Evolutionary conservation across 1,140 invertebrate genomes (phyloP), one percentile per base, ranked within the genome.

Genomic region (Lepidostoma basale): DNA sequence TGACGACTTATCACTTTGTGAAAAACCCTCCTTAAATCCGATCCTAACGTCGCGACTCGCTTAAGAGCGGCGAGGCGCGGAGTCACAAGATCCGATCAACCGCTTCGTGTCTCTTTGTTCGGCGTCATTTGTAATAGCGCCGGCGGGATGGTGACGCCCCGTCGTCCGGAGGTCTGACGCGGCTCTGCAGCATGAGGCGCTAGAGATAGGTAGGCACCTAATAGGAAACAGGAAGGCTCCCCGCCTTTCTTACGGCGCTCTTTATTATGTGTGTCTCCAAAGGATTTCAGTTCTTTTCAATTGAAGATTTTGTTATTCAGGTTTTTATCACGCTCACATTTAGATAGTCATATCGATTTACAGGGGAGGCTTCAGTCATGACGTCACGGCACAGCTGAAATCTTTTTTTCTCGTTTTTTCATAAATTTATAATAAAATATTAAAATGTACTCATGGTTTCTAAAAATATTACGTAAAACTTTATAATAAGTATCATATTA

Each of bases 201-300:
- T n/a, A n/a, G 14, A 14, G 28, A 16, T 12, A 16, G 20, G 18
- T 58, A 33, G 54, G 28, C 12, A 39, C 30, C 54, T 22, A 39
- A 77, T 76, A 78, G 79, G 74, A 75, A 77, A 74, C 74, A 76
- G 78, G 80, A 78, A 77, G 78, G 77, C 77, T 77, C 77, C 79
- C 75, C 76, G 76, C 74, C 77, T 79, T 79, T 79, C 77, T 20
- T 45, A 36, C 44, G 40, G 20, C 10, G 10, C 3, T 18, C 20
- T 44, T 30, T 28, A 45, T 62, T 62, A 44, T 45, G 20, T 52
- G 18, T 26, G 23, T 62, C 23, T 42, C 12, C 40, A 62, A 49
- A 44, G n/a, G 44, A 40, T 36, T 40, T 23, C 44, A 22, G 23
- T 20, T 62, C 25, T 23, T 30, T 42, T 40, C 20, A 39, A 44